These are phyloP conservation scores for Caenorhabditis virilis DNA, from an alignment of 2,888 invertebrate genomes.

Conservation along the genomic window DNA sequence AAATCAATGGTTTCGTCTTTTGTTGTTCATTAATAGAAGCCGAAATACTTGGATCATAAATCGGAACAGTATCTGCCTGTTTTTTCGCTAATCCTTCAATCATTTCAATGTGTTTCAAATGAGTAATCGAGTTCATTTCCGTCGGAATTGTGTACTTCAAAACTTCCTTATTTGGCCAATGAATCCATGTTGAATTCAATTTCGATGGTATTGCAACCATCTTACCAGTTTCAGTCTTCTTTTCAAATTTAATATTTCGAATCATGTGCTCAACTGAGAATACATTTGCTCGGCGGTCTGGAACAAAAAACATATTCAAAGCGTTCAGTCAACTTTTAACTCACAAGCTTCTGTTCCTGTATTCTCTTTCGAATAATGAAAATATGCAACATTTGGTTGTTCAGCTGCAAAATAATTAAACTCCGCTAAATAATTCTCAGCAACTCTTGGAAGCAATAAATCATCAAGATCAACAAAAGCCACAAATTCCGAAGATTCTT, in stretches of 20 bases:
- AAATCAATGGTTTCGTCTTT: slow-evolving; percentile 12
- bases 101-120: slow-evolving; percentile 30
- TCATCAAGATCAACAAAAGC: slow-evolving; percentile 39
- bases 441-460: slow-evolving; percentile 25
- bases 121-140: slow-evolving; percentile 31
- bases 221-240: slow-evolving; percentile 32
- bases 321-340: not conserved
- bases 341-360: slow-evolving; percentile 27
- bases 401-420: slow-evolving; percentile 15
- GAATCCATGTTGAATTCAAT: slow-evolving; percentile 38
- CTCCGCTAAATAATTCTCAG: slow-evolving; percentile 19
- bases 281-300: slow-evolving; percentile 20
- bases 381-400: slow-evolving; percentile 23
- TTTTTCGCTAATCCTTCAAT: slow-evolving; percentile 22
- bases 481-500: slow-evolving; percentile 32
- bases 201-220: slow-evolving; percentile 24
- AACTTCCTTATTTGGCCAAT: slow-evolving; percentile 21
- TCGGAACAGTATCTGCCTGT: slow-evolving; percentile 3
- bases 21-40: too few relatives aligned
- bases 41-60: slow-evolving; percentile 6
- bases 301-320: not conserved
- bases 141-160: slow-evolving; percentile 9
- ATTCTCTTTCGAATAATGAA: slow-evolving; percentile 30
- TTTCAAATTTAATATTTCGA: slow-evolving; percentile 13
- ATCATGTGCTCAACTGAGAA: slow-evolving; percentile 30